Conservation (phyloP, 2,888 invertebrate genomes). For the Lathronympha strigana region DNA sequence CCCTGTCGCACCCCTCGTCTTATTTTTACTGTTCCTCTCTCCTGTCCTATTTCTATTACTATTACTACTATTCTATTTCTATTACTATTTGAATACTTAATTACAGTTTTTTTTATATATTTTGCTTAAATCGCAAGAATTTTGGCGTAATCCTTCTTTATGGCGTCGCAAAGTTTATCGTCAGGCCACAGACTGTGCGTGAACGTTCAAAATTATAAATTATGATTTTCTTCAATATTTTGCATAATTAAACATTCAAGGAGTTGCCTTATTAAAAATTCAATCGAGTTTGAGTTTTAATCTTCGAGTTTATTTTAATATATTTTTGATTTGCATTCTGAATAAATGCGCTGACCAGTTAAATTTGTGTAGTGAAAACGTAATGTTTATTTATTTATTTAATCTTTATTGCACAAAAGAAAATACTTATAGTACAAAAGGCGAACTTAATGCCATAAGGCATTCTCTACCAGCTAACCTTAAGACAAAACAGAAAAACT, state of each 20-base stretch:
- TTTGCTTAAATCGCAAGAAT: neutral
- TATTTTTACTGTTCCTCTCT: too few species aligned
- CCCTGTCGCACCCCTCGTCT: too few species aligned
- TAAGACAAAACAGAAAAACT: too few species aligned
- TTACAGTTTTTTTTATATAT: neutral
- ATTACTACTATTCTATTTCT: too few species aligned
- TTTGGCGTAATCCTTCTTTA: slow-evolving; percentile 18
- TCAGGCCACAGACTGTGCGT: neutral
- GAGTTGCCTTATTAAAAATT: slow-evolving; percentile 17
- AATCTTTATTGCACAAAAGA: too few species aligned
- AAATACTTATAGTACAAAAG: too few species aligned
- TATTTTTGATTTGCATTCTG: neutral
- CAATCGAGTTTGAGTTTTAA: slow-evolving; percentile 3
- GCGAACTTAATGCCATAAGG: too few species aligned
- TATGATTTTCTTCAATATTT: slow-evolving; percentile 20
- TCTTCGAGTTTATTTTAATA: slow-evolving; percentile 2
- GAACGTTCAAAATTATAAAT: slow-evolving; percentile 26
- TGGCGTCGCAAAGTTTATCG: slow-evolving; percentile 30
- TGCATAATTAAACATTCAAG: slow-evolving; percentile 26
- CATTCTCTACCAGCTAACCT: too few species aligned
- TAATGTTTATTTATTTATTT: too few species aligned
- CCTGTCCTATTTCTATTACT: too few species aligned
- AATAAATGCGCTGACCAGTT: neutral
- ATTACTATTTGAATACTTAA: too few species aligned
- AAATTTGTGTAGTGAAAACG: too few species aligned